Evolutionary conservation across 2,113 vertebrate species (phyloP), one percentile per base, ranked within the genome.

Genomic region (Mesitornis unicolor): DNA sequence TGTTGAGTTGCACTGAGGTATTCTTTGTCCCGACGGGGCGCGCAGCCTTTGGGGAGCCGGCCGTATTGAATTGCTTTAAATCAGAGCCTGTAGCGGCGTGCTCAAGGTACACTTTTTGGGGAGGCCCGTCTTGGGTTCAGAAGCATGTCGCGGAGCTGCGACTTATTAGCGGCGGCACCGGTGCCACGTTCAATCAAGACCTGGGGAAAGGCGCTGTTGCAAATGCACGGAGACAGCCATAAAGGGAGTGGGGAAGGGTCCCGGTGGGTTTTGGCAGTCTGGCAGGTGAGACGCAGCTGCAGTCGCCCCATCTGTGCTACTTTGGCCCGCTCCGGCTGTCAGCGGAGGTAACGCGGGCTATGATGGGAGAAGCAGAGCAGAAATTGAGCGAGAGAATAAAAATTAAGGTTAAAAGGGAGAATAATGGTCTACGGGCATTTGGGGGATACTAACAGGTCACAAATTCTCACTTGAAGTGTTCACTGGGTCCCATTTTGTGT

Each of bases 241-340:
- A 95, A 95, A 90, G 96, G 89, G 96, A 92, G 56, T 13, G 45
- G 94, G 95, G 51, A 95, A 90, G 95, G 76, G 96, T 98, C 97
- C 98, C 97, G 59, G 90, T 90, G 97, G 97, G 97, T 79, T 97
- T 74, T 87, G 84, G 84, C 97, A 97, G 97, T 96, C 98, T 98
- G 98, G 97, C 96, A 95, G 97, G 96, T 97, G 96, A 95, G 95
- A 97, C 94, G 96, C 98, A 98, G 98, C 98, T 98, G 97, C 87
- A 94, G 75, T 95, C 89, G 2, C 96, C 97, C 98, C 97, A 98
- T 98, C 98, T 98, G 98, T 97, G 98, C 97, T 81, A 95, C 94
- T 88, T 95, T 96, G 96, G 97, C 97, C 96, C 83, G 89, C 95
- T 86, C 89, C 57, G 91, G 95, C 91, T 97, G 96, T 97, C 87